phyloP scores from a whole-genome alignment of 2,113 vertebrate genomes.

The Campylomormyrus numenius region DNA sequence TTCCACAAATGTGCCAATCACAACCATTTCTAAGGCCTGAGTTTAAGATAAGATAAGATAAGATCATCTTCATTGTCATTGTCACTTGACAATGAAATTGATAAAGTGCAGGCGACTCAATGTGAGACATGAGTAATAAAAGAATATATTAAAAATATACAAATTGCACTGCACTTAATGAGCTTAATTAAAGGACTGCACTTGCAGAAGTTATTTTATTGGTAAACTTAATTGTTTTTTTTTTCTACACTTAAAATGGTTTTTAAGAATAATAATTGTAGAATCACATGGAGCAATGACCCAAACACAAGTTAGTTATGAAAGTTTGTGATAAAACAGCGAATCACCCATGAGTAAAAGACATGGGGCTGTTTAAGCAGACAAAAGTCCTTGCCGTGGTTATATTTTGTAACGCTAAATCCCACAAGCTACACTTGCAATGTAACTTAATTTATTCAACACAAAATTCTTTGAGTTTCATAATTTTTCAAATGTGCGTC shows the following conservation, averaged over 20 bases:
- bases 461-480: background rate
- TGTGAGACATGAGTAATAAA: no score
- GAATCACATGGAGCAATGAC: background rate
- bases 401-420: background rate
- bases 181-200: background rate
- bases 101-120: no score
- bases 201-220: background rate
- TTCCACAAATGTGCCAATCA: background rate
- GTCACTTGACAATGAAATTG: no score
- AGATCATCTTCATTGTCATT: no score
- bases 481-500: background rate
- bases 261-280: background rate
- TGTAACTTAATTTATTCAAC: background rate
- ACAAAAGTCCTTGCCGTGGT: background rate
- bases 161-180: background rate
- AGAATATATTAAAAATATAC: background rate
- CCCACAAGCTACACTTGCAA: background rate
- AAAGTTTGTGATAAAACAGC: background rate
- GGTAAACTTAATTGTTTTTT: background rate
- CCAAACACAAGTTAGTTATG: background rate
- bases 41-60: background rate
- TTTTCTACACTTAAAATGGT: background rate
- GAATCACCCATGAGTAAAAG: background rate
- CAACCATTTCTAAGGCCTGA: background rate
- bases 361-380: background rate